Base-by-base conservation (phyloP, 1,140 invertebrate genomes). In the Drosophila kepulauana region DNA sequence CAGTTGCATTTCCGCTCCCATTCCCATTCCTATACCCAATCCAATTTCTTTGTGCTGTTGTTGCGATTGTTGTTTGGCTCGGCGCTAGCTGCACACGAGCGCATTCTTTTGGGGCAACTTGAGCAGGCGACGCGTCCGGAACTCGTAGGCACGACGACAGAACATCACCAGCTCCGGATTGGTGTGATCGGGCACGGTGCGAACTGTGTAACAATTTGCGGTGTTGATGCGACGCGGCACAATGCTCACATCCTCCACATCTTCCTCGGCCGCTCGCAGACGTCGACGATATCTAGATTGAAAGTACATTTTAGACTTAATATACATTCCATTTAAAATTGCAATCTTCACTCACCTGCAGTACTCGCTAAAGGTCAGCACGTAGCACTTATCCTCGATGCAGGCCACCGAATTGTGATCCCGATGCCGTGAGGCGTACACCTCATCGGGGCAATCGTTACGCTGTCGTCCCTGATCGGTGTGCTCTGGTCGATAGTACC, bases 401-500 rank as follows among this genome's bases (percentile, higher is more conserved):
- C 98, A 99, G 57, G 98, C 98, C 25, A 99, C 98, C 87, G 97
- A 98, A 93, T 98, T 98, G 67, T 96, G 96, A 93, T 99, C 98
- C 57, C 96, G 95, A 93, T 99, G 98, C 62, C 97, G 95, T 1
- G 98, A 99, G 25, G 98, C 98, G 93, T 99, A 99, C 48, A 99
- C 96, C 93, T 99, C 98, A 87, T 98, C 97, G 3, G 95, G 95
- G 81, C 96, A 95, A 93, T 98, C 97, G 16, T 95, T 94, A 16
- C 95, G 93, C 75, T 95, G 94, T 5, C 97, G 94, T 1, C 98
- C 97, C 84, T 96, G 95, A 81, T 99, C 98, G 0, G 98, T 99
- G 93, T 99, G 98, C 93, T 99, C 98, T 0, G 98, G 98, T 84
- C 98, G 95, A 93, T 99, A 99, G 94, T 99, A 99, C 98, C 98